Base-by-base conservation (phyloP, 2,113 vertebrate genomes). In the Alligator mississippiensis region DNA sequence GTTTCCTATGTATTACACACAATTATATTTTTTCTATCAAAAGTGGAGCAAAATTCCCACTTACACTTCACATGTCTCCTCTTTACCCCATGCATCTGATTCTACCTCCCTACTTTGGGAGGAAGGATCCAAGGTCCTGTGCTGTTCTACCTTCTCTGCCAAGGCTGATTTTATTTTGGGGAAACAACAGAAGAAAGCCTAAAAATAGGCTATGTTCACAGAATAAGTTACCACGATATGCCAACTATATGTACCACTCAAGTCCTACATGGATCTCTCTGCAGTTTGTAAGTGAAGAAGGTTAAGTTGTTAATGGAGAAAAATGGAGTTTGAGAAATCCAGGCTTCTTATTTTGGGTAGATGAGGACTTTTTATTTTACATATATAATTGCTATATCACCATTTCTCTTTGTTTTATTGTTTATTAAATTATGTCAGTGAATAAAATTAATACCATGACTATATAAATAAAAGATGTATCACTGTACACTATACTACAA, bases 61-160 rank as follows among this genome's bases (percentile, higher is more conserved):
- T 90, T 85, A 89, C 55, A 85, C 5, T 66, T 57, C 2, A 30
- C 21, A 9, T 47, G 47, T 38, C 21, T 47, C 47, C 47, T 58
- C 25, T 66, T 89, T 82, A 75, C 82, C 75, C 55, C 24, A 87
- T 84, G 84, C 30, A 18, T 58, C 25, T 14, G 62, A 24, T 22
- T 76, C 0, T 87, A 55, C 38, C 61, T 92, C 68, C 30, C 4
- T 30, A 57, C 68, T 91, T 94, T 61, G 84, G 60, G 77, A 5
- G 17, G 63, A 90, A 88, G 60, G 25, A 81, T 80, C 93, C 90
- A 1, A 83, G 38, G 25, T 72, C 85, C 92, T 90, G 89, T 74
- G 66, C 55, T 84, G 34, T 77, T 17, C 13, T 66, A 25, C 59
- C 22, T 64, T 86, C 30, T 24, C 86, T 94, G 16, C 28, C 63